Conservation (phyloP, 2,888 invertebrate genomes). For the Epinotia nisella region DNA sequence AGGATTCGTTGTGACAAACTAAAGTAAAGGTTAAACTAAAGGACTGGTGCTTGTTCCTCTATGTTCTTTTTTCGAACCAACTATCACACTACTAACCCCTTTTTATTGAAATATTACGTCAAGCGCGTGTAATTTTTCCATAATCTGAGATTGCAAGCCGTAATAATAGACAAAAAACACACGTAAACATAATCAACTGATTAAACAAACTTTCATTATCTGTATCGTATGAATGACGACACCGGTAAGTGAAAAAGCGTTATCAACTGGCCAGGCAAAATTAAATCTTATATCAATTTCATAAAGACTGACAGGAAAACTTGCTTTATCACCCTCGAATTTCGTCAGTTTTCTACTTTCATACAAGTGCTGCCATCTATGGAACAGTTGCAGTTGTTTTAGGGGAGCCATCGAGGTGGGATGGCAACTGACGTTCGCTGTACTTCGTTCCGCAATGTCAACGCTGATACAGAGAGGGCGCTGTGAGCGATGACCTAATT, state of each 20-base stretch:
- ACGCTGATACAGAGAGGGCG: constrained; percentile 24
- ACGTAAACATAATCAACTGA: constrained; percentile 16
- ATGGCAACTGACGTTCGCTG: neutral
- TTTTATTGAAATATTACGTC: neutral
- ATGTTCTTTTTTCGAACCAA: neutral
- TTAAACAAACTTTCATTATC: constrained; percentile 17
- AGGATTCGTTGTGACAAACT: no score
- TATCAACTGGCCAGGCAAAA: neutral
- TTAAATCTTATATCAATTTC: neutral
- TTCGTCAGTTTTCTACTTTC: neutral
- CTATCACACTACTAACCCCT: no score
- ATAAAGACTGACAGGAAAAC: neutral
- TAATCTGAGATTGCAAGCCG: neutral
- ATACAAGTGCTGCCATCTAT: constrained; percentile 32
- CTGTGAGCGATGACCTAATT: constrained; percentile 28
- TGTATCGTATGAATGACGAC: neutral
- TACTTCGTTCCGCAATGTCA: neutral
- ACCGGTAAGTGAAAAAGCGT: neutral
- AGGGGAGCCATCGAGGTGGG: neutral
- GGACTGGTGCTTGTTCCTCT: neutral
- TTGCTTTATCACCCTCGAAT: no score
- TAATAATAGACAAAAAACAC: constrained; percentile 13
- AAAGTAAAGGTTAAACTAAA: no score
- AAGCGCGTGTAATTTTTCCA: neutral
- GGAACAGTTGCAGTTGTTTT: neutral